Conservation (phyloP, 2,113 vertebrate genomes). For the Pagrus major region DNA sequence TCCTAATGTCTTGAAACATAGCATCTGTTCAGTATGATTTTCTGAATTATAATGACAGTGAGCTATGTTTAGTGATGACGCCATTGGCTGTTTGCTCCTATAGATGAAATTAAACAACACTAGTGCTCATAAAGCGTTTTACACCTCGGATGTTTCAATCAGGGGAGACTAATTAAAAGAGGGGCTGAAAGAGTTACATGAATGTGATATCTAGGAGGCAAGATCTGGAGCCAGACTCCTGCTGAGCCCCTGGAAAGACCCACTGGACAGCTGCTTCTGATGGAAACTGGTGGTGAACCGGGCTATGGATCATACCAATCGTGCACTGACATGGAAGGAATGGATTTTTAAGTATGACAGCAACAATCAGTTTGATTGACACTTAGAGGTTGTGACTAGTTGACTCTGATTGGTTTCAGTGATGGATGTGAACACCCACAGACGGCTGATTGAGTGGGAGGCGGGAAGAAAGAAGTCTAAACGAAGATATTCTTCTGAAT, state of each 20-base stretch:
- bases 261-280: neutral
- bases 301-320: too few relatives aligned
- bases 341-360: neutral
- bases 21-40: slow-evolving; percentile 53
- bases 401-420: neutral
- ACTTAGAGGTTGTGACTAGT: neutral
- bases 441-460: too few relatives aligned
- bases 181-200: neutral
- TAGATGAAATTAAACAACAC: slow-evolving; percentile 11
- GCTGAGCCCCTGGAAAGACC: neutral
- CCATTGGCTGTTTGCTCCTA: neutral
- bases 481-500: too few relatives aligned
- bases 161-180: neutral
- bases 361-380: neutral
- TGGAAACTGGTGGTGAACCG: neutral
- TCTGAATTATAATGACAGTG: slow-evolving; percentile 31
- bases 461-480: too few relatives aligned
- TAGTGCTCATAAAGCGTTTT: neutral
- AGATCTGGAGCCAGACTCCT: slow-evolving; percentile 5
- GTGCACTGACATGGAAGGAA: neutral
- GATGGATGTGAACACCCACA: too few relatives aligned
- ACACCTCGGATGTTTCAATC: neutral
- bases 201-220: neutral
- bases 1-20: slow-evolving; percentile 54
- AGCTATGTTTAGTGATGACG: slow-evolving; percentile 21